phyloP scores from a whole-genome alignment of 2,888 invertebrate genomes.

The Drosophila conformis region DNA sequence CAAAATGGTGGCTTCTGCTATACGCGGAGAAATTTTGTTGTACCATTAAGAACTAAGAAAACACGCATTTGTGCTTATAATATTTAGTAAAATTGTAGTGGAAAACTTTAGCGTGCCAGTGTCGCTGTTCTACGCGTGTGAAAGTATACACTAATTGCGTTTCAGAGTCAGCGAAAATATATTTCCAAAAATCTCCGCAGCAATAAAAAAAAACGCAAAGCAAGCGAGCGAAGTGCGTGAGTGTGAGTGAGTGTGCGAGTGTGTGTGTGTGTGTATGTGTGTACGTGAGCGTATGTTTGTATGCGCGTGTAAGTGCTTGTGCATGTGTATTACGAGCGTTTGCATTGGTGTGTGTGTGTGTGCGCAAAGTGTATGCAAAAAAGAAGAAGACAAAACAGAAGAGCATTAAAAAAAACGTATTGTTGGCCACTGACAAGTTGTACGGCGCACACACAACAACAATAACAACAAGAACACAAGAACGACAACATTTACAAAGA shows the following conservation, averaged over 20 bases:
- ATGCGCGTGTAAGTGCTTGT: slow-evolving; percentile 49
- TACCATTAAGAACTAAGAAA: slow-evolving; percentile 74
- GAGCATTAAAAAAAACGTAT: slow-evolving; percentile 72
- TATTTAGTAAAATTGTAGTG: slow-evolving; percentile 66
- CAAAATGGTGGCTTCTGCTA: slow-evolving; percentile 81
- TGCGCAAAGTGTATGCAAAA: slow-evolving; percentile 80
- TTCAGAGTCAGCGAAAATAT: slow-evolving; percentile 65
- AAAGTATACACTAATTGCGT: slow-evolving; percentile 50
- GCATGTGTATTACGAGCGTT: slow-evolving; percentile 51
- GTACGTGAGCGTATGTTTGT: slow-evolving; percentile 41
- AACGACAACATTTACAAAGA: slow-evolving; percentile 15
- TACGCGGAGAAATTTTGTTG: slow-evolving; percentile 80
- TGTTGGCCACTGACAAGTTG: slow-evolving; percentile 65
- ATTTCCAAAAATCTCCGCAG: slow-evolving; percentile 57
- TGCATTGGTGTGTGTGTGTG: slow-evolving; percentile 65
- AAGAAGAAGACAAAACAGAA: slow-evolving; percentile 76
- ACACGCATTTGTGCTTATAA: slow-evolving; percentile 67
- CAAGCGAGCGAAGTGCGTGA: slow-evolving; percentile 72
- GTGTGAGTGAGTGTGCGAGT: slow-evolving; percentile 59
- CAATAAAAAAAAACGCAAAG: slow-evolving; percentile 68
- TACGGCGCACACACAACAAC: slow-evolving; percentile 61
- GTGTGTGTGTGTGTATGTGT: slow-evolving; percentile 46
- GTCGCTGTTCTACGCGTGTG: slow-evolving; percentile 54
- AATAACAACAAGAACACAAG: slow-evolving; percentile 35
- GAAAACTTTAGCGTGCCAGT: slow-evolving; percentile 66